Percentiles rank a stretch among this genome's conserved stretches.
Conservation (phyloP, 2,113 vertebrate species). For the Corythaixoides concolor region DNA sequence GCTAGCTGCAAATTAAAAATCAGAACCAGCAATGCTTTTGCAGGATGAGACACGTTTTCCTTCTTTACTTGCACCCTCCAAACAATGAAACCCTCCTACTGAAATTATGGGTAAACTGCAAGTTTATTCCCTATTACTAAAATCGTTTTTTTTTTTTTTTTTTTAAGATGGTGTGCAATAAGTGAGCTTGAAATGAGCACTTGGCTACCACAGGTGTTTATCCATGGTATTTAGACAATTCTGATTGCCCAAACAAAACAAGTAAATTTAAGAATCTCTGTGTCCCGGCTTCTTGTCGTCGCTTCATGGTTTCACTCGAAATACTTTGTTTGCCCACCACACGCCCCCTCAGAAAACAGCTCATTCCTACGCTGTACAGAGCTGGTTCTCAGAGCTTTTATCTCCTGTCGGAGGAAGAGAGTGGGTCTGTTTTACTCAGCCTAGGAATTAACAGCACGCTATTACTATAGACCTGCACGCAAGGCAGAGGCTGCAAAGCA, state of each 20-base stretch:
- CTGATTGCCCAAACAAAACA: neutral
- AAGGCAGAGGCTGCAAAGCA: neutral
- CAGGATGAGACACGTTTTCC: rapidly evolving
- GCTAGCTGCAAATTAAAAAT: neutral
- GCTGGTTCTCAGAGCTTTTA: neutral
- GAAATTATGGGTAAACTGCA: neutral
- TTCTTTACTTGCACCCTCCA: neutral
- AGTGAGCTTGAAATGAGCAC: neutral
- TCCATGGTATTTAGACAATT: neutral
- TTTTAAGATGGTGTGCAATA: neutral
- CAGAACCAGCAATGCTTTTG: neutral
- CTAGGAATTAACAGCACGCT: neutral
- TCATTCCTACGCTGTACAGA: neutral
- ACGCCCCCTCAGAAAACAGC: neutral
- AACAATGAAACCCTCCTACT: neutral
- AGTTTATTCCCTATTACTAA: neutral
- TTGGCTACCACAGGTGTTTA: neutral
- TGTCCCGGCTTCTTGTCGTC: neutral
- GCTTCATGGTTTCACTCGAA: neutral
- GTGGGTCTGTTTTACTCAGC: neutral
- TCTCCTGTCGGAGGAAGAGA: neutral
- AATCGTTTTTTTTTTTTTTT: neutral
- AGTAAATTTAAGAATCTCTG: neutral
- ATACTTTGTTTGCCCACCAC: neutral
- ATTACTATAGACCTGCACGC: neutral